These are phyloP conservation scores for Pterobdella sp. DNA, from an alignment of 2,888 invertebrate genomes.

Conservation along the genomic window DNA sequence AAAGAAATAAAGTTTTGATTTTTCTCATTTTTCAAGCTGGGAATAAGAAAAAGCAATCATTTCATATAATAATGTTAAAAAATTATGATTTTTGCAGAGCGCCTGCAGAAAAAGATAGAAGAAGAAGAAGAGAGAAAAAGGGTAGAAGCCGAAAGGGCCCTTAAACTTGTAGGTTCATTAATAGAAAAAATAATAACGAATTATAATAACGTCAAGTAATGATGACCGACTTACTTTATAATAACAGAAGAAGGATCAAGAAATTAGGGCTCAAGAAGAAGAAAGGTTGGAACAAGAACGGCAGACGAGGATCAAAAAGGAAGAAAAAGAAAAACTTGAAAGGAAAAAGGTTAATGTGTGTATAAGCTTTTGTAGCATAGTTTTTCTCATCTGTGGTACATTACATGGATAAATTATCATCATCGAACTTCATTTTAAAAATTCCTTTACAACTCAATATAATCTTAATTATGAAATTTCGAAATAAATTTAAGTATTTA, in stretches of 20 bases:
- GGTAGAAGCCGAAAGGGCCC: conserved; percentile 21
- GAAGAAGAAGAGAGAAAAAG: conserved; percentile 28
- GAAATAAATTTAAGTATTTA: too few relatives aligned
- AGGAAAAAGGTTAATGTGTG: conserved; percentile 23
- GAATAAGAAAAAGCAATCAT: too few relatives aligned
- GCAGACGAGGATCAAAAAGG: conserved; percentile 22
- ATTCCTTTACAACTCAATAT: too few relatives aligned
- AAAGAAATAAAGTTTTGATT: too few relatives aligned
- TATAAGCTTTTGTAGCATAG: too few relatives aligned
- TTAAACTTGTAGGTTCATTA: conserved; percentile 4
- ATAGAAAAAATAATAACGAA: background rate
- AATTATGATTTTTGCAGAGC: too few relatives aligned
- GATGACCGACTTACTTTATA: background rate
- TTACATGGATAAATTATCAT: too few relatives aligned
- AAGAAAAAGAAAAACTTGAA: conserved; percentile 26
- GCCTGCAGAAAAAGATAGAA: conserved; percentile 24
- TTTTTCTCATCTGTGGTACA: too few relatives aligned
- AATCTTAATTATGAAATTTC: too few relatives aligned
- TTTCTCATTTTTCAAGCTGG: too few relatives aligned
- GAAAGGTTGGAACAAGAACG: conserved; percentile 24
- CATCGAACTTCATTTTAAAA: too few relatives aligned
- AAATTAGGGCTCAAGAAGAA: conserved; percentile 15
- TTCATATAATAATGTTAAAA: too few relatives aligned
- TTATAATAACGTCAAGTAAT: background rate
- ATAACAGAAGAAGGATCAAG: conserved; percentile 23